A percentile compares a stretch with the other conserved stretches of the same genome.
Conservation (phyloP, 2,797 vertebrate genomes). For the Euthynnus affinis region DNA sequence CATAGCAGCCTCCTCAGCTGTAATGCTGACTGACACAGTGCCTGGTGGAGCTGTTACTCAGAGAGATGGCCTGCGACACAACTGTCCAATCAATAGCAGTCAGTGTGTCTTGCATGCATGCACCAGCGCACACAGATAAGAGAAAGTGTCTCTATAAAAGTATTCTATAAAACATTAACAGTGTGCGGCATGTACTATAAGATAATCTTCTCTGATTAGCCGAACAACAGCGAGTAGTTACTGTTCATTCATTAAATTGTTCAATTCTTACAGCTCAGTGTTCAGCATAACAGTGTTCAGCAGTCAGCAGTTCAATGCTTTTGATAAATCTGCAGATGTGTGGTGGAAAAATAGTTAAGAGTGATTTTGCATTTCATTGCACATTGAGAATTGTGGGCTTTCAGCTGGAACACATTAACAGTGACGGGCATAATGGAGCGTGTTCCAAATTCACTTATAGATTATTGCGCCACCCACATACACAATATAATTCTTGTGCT, state of each 20-base stretch:
- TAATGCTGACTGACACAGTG: constrained; percentile 79
- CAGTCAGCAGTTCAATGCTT: constrained; percentile 17
- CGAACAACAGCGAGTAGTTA: neutral
- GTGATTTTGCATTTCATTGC: constrained; percentile 34
- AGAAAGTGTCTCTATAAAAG: neutral
- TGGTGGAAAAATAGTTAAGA: constrained; percentile 23
- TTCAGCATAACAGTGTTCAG: constrained; percentile 1
- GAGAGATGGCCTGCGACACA: constrained; percentile 63
- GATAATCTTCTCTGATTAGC: constrained; percentile 10
- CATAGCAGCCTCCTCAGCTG: constrained; percentile 59
- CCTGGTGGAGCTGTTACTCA: constrained; percentile 70
- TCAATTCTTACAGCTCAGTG: constrained; percentile 5
- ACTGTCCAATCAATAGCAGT: constrained; percentile 64
- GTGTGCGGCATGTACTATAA: neutral
- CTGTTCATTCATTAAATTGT: constrained; percentile 5
- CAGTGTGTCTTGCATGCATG: constrained; percentile 34
- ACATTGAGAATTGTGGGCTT: constrained; percentile 16
- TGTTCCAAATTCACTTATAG: constrained; percentile 2
- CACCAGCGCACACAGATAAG: constrained; percentile 17
- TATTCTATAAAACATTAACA: neutral
- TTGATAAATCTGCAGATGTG: constrained; percentile 22
- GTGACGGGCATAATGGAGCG: constrained; percentile 27
- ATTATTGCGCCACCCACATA: neutral
- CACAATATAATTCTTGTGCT: neutral
- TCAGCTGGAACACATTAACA: constrained; percentile 36